phyloP scores from a whole-genome alignment of 1,140 invertebrate species.

The Trachelipus rathkii region DNA sequence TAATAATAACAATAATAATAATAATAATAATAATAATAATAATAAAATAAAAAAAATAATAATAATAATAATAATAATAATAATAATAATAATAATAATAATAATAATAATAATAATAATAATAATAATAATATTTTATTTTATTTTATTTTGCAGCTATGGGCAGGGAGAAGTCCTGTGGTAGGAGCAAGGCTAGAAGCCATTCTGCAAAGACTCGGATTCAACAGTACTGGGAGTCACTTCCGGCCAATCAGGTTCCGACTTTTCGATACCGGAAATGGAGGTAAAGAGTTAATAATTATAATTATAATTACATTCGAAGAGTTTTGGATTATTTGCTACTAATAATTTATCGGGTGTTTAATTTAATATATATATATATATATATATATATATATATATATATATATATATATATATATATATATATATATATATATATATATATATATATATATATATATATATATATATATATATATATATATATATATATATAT shows the following conservation, averaged over 20 bases:
- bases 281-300: conserved; percentile 49
- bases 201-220: conserved; percentile 36
- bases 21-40: no score
- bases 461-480: background rate
- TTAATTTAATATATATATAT: conserved; percentile 5
- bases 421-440: background rate
- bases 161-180: conserved; percentile 55
- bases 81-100: no score
- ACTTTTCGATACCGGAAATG: conserved; percentile 58
- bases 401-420: background rate
- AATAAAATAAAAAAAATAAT: no score
- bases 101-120: no score
- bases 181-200: conserved; percentile 56
- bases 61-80: no score
- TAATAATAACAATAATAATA: no score
- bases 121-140: no score
- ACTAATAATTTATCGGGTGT: no score
- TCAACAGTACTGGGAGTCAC: conserved; percentile 41
- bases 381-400: conserved; percentile 36
- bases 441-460: background rate
- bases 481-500: background rate
- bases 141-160: conserved; percentile 51
- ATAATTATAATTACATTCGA: no score
- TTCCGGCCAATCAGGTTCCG: conserved; percentile 42
- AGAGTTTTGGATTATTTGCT: no score